Percentiles rank a stretch among this genome's conserved stretches.
These are phyloP conservation scores for Rhorus exstirpatorius DNA, from an alignment of 2,888 invertebrate species.

Conservation along the genomic window DNA sequence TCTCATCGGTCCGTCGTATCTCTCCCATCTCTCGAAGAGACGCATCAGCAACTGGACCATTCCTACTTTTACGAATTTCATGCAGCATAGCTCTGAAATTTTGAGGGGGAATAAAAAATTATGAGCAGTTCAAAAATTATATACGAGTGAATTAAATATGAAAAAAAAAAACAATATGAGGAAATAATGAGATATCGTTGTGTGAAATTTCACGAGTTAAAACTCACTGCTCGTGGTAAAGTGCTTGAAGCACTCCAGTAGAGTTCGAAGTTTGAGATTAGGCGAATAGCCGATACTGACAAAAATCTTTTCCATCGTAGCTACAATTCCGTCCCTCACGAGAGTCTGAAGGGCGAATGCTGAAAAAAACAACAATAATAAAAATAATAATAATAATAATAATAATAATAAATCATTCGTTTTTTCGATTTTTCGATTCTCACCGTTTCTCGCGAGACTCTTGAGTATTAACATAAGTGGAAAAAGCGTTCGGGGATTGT, in stretches of 20 bases:
- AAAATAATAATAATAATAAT: constrained; percentile 14
- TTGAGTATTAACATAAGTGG: constrained; percentile 89
- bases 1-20: constrained; percentile 89
- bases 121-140: no score
- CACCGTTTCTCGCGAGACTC: constrained; percentile 88
- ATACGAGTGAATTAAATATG: neutral
- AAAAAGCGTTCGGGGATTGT: constrained; percentile 88
- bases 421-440: constrained; percentile 72
- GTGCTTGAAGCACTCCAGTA: constrained; percentile 90
- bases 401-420: constrained; percentile 6
- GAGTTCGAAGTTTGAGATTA: constrained; percentile 88
- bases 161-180: neutral
- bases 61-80: constrained; percentile 89
- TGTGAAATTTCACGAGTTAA: neutral
- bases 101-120: neutral
- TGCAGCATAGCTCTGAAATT: constrained; percentile 88
- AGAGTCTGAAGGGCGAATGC: constrained; percentile 86
- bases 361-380: constrained; percentile 66
- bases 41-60: constrained; percentile 88
- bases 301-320: constrained; percentile 88
- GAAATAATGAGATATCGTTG: neutral
- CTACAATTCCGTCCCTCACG: constrained; percentile 88
- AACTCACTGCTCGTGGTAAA: constrained; percentile 90
- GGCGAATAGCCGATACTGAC: constrained; percentile 89
- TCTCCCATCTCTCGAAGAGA: constrained; percentile 89